phyloP scores from a whole-genome alignment of 2,888 invertebrate genomes.

The Caenorhabditis zanzibari region DNA sequence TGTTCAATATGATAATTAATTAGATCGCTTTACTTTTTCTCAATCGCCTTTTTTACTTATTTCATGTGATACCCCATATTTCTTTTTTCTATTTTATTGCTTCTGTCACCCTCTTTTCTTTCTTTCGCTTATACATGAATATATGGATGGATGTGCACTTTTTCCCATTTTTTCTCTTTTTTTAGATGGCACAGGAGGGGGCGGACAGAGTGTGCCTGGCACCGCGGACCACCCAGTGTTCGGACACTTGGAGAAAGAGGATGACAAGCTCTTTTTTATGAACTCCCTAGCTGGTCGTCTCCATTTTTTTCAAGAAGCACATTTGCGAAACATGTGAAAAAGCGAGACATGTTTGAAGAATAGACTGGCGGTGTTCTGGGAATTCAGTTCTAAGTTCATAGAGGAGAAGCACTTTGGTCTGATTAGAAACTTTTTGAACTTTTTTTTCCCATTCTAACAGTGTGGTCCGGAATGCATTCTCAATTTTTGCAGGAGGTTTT shows the following conservation, averaged over 20 bases:
- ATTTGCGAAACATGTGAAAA: constrained; percentile 12
- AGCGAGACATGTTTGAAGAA: background rate
- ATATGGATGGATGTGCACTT: constrained; percentile 41
- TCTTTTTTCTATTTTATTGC: constrained; percentile 10
- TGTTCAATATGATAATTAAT: constrained; percentile 45
- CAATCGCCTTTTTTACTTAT: constrained; percentile 6
- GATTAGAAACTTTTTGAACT: background rate
- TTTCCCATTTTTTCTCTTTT: constrained; percentile 9
- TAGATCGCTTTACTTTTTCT: constrained; percentile 46
- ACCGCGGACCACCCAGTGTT: constrained; percentile 59
- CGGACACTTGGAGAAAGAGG: constrained; percentile 23
- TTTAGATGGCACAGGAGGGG: constrained; percentile 28
- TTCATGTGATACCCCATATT: constrained; percentile 29
- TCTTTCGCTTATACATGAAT: constrained; percentile 39
- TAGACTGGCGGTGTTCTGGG: constrained; percentile 26
- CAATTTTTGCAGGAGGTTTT: too few relatives aligned
- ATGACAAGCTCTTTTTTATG: constrained; percentile 44
- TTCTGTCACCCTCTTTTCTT: constrained; percentile 16
- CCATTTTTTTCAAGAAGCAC: constrained; percentile 10
- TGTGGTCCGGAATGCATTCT: too few relatives aligned
- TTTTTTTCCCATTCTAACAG: too few relatives aligned
- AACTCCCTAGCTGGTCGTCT: constrained; percentile 14
- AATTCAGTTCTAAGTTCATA: constrained; percentile 32
- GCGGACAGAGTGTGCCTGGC: constrained; percentile 41
- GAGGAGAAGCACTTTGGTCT: constrained; percentile 23